These are phyloP conservation scores for Agrypnus murinus DNA, from an alignment of 2,888 invertebrate species.

Conservation along the genomic window DNA sequence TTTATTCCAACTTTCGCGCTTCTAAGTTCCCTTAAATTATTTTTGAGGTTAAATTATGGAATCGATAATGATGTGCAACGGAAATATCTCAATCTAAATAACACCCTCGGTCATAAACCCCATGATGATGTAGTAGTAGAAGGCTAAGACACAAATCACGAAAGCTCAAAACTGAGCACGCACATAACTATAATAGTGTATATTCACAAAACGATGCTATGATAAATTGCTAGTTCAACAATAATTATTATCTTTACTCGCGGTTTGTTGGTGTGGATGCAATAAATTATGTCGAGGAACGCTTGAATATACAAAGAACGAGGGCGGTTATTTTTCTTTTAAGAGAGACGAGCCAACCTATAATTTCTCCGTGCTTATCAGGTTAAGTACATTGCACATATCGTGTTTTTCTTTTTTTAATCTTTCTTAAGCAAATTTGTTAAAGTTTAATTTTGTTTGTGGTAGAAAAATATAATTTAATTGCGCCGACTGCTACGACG, in stretches of 20 bases:
- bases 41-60: background rate
- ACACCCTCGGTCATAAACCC: conserved; percentile 28
- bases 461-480: no score
- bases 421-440: no score
- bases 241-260: conserved; percentile 21
- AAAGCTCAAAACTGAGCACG: conserved; percentile 18
- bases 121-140: background rate
- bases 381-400: no score
- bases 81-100: conserved; percentile 24
- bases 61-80: conserved; percentile 14
- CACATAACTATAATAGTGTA: background rate
- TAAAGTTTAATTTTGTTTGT: no score
- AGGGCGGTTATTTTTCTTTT: conserved; percentile 1
- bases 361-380: no score
- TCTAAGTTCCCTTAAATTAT: background rate
- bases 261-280: conserved; percentile 3
- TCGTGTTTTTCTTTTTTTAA: no score
- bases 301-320: background rate
- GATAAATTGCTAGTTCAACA: conserved; percentile 21
- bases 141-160: conserved; percentile 26
- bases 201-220: conserved; percentile 5
- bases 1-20: background rate
- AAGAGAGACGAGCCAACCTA: no score
- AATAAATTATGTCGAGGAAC: conserved; percentile 6
- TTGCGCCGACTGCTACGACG: no score